Percentiles rank a stretch among this genome's conserved stretches.
Conservation (phyloP, 2,797 vertebrate species). For the Bradypodion ventrale region DNA sequence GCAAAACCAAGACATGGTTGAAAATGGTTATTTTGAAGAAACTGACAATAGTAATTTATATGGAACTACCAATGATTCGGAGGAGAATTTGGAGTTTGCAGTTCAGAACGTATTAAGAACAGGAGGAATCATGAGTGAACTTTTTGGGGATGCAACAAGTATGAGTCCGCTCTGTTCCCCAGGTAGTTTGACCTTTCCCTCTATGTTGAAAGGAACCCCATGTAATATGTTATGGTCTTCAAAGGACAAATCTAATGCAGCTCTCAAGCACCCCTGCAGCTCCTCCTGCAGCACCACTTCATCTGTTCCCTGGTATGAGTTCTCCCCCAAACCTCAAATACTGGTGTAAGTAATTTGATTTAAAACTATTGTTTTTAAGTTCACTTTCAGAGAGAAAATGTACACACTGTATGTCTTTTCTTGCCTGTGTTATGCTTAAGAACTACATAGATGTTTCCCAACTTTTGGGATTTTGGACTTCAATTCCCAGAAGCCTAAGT, state of each 20-base stretch:
- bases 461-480: too few species aligned
- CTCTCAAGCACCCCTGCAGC: slow-evolving; percentile 77
- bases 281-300: slow-evolving; percentile 68
- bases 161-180: slow-evolving; percentile 79
- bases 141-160: slow-evolving; percentile 76
- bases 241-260: slow-evolving; percentile 74
- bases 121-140: slow-evolving; percentile 76
- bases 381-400: background rate
- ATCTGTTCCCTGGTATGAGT: slow-evolving; percentile 88
- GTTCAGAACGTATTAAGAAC: slow-evolving; percentile 68
- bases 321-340: slow-evolving; percentile 86
- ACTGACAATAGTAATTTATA: slow-evolving; percentile 81
- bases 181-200: slow-evolving; percentile 78
- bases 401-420: background rate
- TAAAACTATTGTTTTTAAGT: slow-evolving; percentile 24
- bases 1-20: slow-evolving; percentile 90
- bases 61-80: slow-evolving; percentile 74
- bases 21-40: slow-evolving; percentile 97
- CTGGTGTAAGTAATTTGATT: slow-evolving; percentile 87
- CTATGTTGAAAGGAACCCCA: slow-evolving; percentile 78
- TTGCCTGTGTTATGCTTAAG: background rate
- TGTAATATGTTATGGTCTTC: slow-evolving; percentile 73
- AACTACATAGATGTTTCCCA: background rate
- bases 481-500: too few species aligned
- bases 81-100: slow-evolving; percentile 62